Conservation (phyloP, 1,140 invertebrate species). For the Hycleus cichorii region DNA sequence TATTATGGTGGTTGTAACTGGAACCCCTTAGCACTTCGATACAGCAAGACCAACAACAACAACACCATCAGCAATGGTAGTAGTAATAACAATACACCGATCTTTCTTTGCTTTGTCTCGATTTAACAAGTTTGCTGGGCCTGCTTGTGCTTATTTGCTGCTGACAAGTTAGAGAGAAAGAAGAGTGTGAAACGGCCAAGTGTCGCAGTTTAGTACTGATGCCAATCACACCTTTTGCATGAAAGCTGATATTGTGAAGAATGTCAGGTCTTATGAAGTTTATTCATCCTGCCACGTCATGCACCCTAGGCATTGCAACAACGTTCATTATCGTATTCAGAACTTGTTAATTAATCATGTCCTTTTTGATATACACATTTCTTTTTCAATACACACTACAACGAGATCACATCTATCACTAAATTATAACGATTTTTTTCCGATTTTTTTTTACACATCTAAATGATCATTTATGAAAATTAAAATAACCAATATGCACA, state of each 20-base stretch:
- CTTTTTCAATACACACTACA: no score
- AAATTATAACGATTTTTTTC: no score
- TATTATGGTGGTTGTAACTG: constrained; percentile 19
- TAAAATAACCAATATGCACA: background rate
- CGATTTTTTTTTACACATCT: no score
- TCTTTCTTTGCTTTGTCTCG: constrained; percentile 11
- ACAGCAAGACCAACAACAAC: background rate
- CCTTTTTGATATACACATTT: constrained; percentile 3
- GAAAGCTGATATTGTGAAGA: constrained; percentile 14
- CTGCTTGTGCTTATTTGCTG: no score
- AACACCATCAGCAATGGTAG: no score
- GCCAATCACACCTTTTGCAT: constrained; percentile 13
- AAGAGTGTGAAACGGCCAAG: constrained; percentile 10
- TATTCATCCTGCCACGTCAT: constrained; percentile 1
- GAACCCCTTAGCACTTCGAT: constrained; percentile 13
- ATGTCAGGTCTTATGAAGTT: constrained; percentile 7
- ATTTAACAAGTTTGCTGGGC: constrained; percentile 4
- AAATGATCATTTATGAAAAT: no score
- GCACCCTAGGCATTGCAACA: constrained; percentile 5
- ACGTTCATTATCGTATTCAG: constrained; percentile 2
- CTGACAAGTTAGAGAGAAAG: constrained; percentile 1
- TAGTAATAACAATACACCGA: background rate
- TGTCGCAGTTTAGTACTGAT: constrained; percentile 9
- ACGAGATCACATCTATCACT: no score
- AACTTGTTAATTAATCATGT: constrained; percentile 12